Conservation (phyloP, 2,797 vertebrate genomes). For the Siniperca obscura region DNA sequence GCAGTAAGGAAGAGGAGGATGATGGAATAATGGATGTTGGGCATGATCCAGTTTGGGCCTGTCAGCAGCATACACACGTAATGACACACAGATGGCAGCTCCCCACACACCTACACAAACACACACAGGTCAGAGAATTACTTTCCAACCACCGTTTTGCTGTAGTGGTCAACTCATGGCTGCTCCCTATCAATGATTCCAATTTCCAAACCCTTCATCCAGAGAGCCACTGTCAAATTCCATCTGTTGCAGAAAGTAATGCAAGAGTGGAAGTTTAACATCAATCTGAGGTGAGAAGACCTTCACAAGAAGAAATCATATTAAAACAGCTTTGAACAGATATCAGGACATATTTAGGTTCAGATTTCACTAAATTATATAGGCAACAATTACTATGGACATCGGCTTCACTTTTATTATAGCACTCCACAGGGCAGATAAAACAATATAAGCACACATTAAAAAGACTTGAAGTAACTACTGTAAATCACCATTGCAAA, state of each 20-base stretch:
- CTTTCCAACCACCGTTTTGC: slow-evolving; percentile 16
- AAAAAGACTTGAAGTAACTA: not conserved
- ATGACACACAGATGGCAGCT: slow-evolving; percentile 30
- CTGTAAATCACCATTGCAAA: not conserved
- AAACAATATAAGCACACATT: not conserved
- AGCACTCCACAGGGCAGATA: not conserved
- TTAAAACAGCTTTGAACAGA: not conserved
- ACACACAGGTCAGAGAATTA: slow-evolving; percentile 21
- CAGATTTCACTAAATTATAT: not conserved
- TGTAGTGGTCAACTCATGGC: slow-evolving; percentile 16
- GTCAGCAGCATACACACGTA: slow-evolving; percentile 6
- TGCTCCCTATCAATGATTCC: slow-evolving; percentile 15
- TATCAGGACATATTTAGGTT: not conserved
- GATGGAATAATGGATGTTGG: slow-evolving; percentile 27
- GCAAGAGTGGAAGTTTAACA: not conserved
- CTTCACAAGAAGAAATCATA: not conserved
- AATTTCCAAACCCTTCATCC: slow-evolving; percentile 18
- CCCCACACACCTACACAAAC: not conserved
- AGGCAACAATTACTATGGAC: not conserved
- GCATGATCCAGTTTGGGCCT: slow-evolving; percentile 34
- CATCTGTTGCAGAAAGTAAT: not conserved
- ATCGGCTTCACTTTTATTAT: not conserved
- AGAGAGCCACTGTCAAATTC: not conserved
- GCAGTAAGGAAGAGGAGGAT: slow-evolving; percentile 18
- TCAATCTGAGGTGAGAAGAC: slow-evolving; percentile 8